Percentiles rank a stretch among this genome's conserved stretches.
Conservation (phyloP, 1,140 invertebrate species). For the Nebria ingens region DNA sequence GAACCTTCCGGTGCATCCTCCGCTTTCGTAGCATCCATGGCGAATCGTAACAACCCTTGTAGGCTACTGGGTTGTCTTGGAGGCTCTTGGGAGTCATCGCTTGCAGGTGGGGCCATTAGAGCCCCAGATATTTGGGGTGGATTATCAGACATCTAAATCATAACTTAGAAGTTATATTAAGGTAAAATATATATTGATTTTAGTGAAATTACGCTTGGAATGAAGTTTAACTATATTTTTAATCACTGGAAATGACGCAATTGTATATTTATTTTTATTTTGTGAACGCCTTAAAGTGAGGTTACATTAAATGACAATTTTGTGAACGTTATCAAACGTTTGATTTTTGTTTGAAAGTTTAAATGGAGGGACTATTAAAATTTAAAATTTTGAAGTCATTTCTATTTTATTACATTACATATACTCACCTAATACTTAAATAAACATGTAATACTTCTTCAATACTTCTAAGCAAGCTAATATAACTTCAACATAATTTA, state of each 20-base stretch:
- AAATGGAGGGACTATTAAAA: no score
- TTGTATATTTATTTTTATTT: not conserved
- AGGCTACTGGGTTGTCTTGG: slow-evolving; percentile 29
- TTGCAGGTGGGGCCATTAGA: not conserved
- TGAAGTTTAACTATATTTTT: not conserved
- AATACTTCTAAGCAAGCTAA: no score
- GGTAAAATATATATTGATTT: not conserved
- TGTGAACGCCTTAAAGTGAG: no score
- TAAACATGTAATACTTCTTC: no score
- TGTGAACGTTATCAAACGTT: no score
- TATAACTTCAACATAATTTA: no score
- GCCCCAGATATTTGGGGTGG: not conserved
- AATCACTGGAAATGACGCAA: not conserved
- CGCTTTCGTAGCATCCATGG: slow-evolving; percentile 48
- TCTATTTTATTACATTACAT: no score
- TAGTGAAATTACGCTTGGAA: not conserved
- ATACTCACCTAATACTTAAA: no score
- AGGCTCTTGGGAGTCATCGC: not conserved
- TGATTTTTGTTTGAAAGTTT: no score
- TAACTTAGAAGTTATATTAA: not conserved
- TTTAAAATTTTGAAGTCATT: no score
- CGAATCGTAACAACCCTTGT: slow-evolving; percentile 51
- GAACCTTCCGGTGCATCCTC: slow-evolving; percentile 42
- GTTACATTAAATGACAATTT: no score
- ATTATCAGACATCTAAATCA: not conserved